phyloP scores from a whole-genome alignment of 2,888 invertebrate species.

The Coleophora deauratella region DNA sequence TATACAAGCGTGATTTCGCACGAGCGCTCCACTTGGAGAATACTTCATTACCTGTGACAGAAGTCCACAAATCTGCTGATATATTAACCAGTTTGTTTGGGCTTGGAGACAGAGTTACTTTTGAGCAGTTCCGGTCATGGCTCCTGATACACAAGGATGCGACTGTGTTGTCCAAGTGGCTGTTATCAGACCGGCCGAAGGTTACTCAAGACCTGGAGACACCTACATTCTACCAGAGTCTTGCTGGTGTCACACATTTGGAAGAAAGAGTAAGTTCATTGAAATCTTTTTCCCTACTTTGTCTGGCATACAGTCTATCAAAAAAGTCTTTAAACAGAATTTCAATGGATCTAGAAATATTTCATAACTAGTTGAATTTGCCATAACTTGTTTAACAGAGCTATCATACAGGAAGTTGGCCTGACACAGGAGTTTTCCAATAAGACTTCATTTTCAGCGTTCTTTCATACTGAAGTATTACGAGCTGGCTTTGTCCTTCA shows the following conservation, averaged over 20 bases:
- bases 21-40: conserved; percentile 75
- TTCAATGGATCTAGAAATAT: too few relatives aligned
- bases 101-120: conserved; percentile 70
- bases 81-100: conserved; percentile 56
- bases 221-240: conserved; percentile 93
- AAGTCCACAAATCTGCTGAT: conserved; percentile 45
- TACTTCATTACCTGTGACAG: conserved; percentile 48
- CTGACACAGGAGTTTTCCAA: too few relatives aligned
- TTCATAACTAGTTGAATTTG: too few relatives aligned
- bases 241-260: conserved; percentile 94
- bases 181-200: conserved; percentile 82
- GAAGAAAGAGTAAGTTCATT: conserved; percentile 78
- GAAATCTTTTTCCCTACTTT: too few relatives aligned
- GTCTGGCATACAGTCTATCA: too few relatives aligned
- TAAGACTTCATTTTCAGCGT: too few relatives aligned
- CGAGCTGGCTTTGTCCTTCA: too few relatives aligned
- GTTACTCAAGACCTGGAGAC: conserved; percentile 88
- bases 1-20: conserved; percentile 83
- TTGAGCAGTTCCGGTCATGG: conserved; percentile 87
- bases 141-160: conserved; percentile 82
- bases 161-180: conserved; percentile 87
- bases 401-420: too few relatives aligned
- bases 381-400: too few relatives aligned
- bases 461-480: too few relatives aligned
- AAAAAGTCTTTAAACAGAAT: too few relatives aligned